These are phyloP conservation scores for Alaudala cheleensis DNA, from an alignment of 2,113 vertebrate genomes.

Conservation along the genomic window DNA sequence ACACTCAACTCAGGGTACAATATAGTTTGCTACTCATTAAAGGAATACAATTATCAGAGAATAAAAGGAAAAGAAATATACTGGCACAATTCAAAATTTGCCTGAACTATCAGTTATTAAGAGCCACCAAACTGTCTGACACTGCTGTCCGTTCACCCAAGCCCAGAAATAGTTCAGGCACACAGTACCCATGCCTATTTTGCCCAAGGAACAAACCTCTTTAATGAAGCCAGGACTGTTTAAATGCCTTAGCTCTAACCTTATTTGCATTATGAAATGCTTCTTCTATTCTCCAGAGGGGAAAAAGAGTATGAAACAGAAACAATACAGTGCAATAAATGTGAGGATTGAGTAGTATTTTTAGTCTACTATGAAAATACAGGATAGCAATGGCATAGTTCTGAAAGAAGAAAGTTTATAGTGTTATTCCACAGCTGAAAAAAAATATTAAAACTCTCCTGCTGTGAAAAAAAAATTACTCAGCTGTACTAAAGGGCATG, in stretches of 20 bases:
- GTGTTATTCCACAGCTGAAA: neutral
- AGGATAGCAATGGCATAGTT: rapidly evolving
- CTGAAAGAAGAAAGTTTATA: neutral
- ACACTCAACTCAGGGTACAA: neutral
- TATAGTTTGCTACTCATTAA: neutral
- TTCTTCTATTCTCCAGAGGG: neutral
- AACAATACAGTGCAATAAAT: neutral
- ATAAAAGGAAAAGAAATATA: neutral
- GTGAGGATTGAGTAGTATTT: neutral
- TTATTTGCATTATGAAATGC: neutral
- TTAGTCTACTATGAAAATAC: neutral
- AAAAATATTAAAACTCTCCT: neutral
- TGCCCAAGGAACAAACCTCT: neutral
- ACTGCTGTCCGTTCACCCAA: neutral
- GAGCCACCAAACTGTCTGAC: neutral
- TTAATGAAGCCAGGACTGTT: rapidly evolving
- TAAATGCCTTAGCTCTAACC: neutral
- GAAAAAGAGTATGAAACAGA: neutral
- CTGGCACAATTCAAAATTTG: neutral
- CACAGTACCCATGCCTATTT: neutral
- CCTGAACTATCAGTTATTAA: neutral
- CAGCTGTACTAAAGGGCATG: neutral
- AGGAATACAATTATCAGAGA: neutral
- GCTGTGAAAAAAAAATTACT: no score
- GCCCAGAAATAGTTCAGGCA: neutral